phyloP scores from a whole-genome alignment of 1,140 invertebrate genomes.

The Lordiphosa collinella region DNA sequence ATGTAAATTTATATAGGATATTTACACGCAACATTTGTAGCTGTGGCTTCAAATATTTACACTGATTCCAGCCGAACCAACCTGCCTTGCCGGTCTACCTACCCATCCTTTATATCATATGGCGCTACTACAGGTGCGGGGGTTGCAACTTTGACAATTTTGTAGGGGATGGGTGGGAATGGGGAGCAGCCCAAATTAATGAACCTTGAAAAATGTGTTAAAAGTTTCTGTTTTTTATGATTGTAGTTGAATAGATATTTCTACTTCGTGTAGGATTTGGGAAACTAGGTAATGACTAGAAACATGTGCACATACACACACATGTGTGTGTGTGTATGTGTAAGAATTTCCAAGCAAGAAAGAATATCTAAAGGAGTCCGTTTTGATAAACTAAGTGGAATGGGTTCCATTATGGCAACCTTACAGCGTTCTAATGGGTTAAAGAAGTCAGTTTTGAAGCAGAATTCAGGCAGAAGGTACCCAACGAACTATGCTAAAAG shows the following conservation, averaged over 20 bases:
- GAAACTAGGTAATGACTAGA: constrained; percentile 21
- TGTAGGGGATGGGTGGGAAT: not conserved
- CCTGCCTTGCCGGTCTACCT: not conserved
- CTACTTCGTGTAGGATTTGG: not conserved
- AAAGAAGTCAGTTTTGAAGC: no score
- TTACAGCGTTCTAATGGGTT: no score
- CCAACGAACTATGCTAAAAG: no score
- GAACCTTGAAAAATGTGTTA: constrained; percentile 78
- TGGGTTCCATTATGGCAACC: no score
- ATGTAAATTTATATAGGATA: constrained; percentile 67
- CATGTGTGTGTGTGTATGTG: no score
- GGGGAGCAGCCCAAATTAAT: constrained; percentile 54
- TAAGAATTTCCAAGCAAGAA: no score
- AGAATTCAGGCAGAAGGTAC: no score
- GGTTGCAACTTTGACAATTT: not conserved
- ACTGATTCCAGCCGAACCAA: constrained; percentile 40
- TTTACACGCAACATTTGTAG: constrained; percentile 73
- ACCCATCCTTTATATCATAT: not conserved
- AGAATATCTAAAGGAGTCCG: no score
- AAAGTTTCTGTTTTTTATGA: constrained; percentile 59
- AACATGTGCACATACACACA: no score
- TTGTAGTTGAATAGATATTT: constrained; percentile 50
- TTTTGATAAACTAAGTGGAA: no score
- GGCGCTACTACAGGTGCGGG: constrained; percentile 22
- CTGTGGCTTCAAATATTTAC: constrained; percentile 75